A percentile compares a stretch with the other conserved stretches of the same genome.
These are phyloP conservation scores for Plecturocebus donacophilus DNA, from an alignment of 2,113 vertebrate genomes.

Conservation along the genomic window DNA sequence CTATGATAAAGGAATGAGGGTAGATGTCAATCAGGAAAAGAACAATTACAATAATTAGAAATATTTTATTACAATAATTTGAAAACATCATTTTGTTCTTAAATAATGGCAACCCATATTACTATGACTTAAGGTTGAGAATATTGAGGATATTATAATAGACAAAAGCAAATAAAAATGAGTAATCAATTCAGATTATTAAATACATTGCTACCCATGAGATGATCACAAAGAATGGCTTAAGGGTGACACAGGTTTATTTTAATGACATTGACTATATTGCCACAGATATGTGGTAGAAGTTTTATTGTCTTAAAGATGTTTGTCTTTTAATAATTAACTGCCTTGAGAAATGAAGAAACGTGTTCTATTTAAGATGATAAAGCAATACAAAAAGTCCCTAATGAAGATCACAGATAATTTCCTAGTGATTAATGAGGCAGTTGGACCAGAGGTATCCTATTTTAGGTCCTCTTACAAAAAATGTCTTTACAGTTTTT, in stretches of 20 bases:
- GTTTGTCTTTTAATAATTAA: background rate
- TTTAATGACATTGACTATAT: background rate
- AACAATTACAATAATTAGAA: background rate
- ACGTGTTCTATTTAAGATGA: background rate
- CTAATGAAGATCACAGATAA: conserved; percentile 15
- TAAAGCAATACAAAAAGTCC: background rate
- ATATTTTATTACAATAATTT: background rate
- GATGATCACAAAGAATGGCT: background rate
- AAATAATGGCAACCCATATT: background rate
- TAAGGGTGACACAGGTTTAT: background rate
- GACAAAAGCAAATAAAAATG: background rate
- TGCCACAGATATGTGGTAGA: background rate
- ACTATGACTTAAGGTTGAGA: background rate
- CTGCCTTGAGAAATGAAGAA: conserved; percentile 16
- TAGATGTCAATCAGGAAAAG: background rate
- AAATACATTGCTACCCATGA: conserved; percentile 3
- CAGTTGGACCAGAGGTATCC: background rate
- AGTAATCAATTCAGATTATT: background rate
- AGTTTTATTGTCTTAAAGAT: background rate
- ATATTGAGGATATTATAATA: background rate
- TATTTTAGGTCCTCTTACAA: background rate
- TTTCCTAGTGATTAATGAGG: background rate
- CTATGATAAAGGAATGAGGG: background rate
- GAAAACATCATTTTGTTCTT: background rate
- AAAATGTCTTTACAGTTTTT: background rate